Evolutionary conservation across 2,797 vertebrate species (phyloP), one percentile per base, ranked within the genome.

Genomic region (Ctenopoma kingsleyae): DNA sequence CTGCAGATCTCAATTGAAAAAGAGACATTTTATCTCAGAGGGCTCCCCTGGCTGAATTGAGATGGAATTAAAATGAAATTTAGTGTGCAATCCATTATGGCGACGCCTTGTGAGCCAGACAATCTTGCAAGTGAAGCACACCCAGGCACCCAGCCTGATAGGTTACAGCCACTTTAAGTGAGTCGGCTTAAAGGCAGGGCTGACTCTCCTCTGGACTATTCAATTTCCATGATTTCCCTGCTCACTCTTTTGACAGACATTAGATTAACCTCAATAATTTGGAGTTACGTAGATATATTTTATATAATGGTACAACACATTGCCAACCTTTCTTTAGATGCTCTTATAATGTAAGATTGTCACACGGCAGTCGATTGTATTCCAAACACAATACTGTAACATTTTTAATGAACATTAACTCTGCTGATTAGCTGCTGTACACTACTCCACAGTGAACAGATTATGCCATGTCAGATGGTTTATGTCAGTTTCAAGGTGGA

Each of bases 61-160:
- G 67, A 72, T 76, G 58, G 59, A 81, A 83, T 79, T 86, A 63
- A 87, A 88, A 87, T 82, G 10, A 73, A 78, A 82, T 83, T 70
- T 57, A 54, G 67, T 62, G 77, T 71, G 68, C 71, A 56, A 53
- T 74, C 73, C 73, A 71, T 84, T 69, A 77, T 70, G 32, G 40
- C 25, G 36, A 55, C 46, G 59, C 41, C 67, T 52, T 73, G 63
- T 67, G 74, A 81, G 79, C 56, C 63, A 81, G 76, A 65, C 48
- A 62, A 61, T 78, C 56, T 59, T 71, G 70, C 51, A 54, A 65
- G 61, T 50, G n/a, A 63, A 75, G 62, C 55, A 60, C 0, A 2
- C 27, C 12, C 17, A 54, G 48, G 30, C 22, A n/a, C 36, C 40
- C 7, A 2, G 64, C 54, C 74, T 74, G 56, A 73, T 51, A 49